Conservation (phyloP, 1,140 invertebrate genomes). For the Streblospio benedicti region DNA sequence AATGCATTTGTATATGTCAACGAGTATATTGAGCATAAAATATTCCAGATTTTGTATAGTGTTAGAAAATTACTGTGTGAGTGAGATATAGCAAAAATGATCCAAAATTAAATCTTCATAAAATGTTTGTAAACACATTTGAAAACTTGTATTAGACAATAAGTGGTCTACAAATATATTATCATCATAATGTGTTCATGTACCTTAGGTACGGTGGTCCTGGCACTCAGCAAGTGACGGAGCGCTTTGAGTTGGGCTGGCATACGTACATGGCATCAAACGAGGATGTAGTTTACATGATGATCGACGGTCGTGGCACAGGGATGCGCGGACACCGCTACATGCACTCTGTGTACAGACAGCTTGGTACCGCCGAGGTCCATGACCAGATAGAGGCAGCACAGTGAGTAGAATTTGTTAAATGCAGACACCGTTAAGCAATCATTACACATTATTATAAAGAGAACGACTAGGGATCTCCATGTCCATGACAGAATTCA, state of each 20-base stretch:
- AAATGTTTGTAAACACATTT: background rate
- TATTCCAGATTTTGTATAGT: too few relatives aligned
- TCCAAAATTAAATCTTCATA: too few relatives aligned
- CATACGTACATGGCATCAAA: constrained; percentile 71
- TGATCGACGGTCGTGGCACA: constrained; percentile 78
- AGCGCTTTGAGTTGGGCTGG: constrained; percentile 77
- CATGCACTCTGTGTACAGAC: constrained; percentile 70
- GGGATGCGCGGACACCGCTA: constrained; percentile 73
- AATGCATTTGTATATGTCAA: too few relatives aligned
- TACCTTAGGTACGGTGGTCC: constrained; percentile 69
- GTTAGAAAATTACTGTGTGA: background rate
- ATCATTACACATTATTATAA: constrained; percentile 72
- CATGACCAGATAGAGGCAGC: constrained; percentile 87
- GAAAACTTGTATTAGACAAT: too few relatives aligned
- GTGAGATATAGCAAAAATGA: too few relatives aligned
- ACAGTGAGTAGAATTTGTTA: constrained; percentile 55
- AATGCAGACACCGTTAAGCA: constrained; percentile 65
- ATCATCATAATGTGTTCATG: background rate
- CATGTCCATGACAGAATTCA: constrained; percentile 68
- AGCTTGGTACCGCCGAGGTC: constrained; percentile 74
- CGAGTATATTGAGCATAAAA: too few relatives aligned
- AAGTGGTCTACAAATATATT: too few relatives aligned
- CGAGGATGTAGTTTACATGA: constrained; percentile 74
- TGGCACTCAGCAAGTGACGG: constrained; percentile 77
- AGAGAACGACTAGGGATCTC: constrained; percentile 71